Percentiles rank a stretch among this genome's conserved stretches.
phyloP scores from a whole-genome alignment of 2,797 vertebrate genomes.

The Amphiprion clarkii region DNA sequence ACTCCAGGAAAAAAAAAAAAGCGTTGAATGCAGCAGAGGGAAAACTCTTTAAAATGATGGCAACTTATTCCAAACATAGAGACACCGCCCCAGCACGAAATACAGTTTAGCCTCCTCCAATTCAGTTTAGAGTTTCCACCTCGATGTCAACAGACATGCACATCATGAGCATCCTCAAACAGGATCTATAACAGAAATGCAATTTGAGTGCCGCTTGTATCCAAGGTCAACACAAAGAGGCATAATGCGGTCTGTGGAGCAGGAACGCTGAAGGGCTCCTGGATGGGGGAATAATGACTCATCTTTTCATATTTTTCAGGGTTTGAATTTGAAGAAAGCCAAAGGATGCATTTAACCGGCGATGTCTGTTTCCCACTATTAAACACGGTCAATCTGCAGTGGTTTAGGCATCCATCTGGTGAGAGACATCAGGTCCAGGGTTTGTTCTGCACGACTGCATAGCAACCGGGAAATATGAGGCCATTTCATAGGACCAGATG shows the following conservation, averaged over 20 bases:
- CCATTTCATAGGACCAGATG: constrained; percentile 60
- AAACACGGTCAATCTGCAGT: constrained; percentile 45
- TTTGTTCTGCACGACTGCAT: constrained; percentile 62
- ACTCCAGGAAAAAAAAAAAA: background rate
- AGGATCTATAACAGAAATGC: background rate
- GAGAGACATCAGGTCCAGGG: constrained; percentile 41
- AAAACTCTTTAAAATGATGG: constrained; percentile 15
- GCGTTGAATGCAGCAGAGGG: constrained; percentile 3
- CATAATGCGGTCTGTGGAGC: constrained; percentile 19
- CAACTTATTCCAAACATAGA: constrained; percentile 11
- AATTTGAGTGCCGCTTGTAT: constrained; percentile 10
- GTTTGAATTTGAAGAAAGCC: constrained; percentile 39
- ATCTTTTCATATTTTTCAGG: constrained; percentile 15
- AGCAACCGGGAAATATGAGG: constrained; percentile 67
- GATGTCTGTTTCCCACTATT: constrained; percentile 36
- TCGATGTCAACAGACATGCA: constrained; percentile 22
- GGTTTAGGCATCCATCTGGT: constrained; percentile 51
- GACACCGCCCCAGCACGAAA: background rate
- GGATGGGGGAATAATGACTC: constrained; percentile 23
- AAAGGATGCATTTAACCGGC: constrained; percentile 40
- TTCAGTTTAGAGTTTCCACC: constrained; percentile 13
- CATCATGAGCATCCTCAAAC: constrained; percentile 8
- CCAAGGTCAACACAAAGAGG: constrained; percentile 46
- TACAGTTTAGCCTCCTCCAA: constrained; percentile 9
- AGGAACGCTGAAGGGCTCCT: background rate